Evolutionary conservation across 2,888 invertebrate species (phyloP).

Genomic region (Pterostichus niger): DNA sequence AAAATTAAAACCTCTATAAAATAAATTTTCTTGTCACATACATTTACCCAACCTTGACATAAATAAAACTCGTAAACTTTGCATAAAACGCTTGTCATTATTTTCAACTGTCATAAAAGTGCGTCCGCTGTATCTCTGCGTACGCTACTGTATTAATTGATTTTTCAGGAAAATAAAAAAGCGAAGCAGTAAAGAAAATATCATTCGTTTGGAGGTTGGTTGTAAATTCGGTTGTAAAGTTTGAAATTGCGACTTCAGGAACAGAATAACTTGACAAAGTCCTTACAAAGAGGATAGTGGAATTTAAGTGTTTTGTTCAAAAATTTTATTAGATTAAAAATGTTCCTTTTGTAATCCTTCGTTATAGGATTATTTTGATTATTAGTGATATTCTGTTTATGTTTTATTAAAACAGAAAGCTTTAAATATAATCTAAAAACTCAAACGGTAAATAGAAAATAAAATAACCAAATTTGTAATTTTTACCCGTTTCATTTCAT

Average conservation of each 20-base stretch:
- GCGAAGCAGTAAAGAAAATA: not conserved
- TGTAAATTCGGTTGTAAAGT: slow-evolving; percentile 3
- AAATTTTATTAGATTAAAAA: too few species aligned
- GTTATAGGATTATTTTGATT: too few species aligned
- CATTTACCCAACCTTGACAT: not conserved
- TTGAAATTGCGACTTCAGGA: not conserved
- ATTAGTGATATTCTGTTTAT: too few species aligned
- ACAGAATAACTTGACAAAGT: not conserved
- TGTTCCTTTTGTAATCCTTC: too few species aligned
- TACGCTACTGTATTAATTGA: slow-evolving; percentile 11
- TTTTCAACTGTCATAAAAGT: not conserved
- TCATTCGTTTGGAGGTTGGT: not conserved
- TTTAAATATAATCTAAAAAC: too few species aligned
- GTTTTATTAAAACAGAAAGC: too few species aligned
- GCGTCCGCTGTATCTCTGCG: not conserved
- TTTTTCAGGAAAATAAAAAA: slow-evolving; percentile 10
- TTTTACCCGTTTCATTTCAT: too few species aligned
- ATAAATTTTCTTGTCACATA: not conserved
- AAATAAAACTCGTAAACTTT: slow-evolving; percentile 11
- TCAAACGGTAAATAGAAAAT: too few species aligned
- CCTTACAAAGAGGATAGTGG: not conserved
- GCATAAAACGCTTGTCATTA: slow-evolving; percentile 19
- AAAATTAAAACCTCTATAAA: slow-evolving; percentile 1
- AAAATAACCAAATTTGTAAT: too few species aligned
- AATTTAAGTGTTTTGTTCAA: not conserved